Evolutionary conservation across 1,140 invertebrate species (phyloP), one percentile per base, ranked within the genome.

Genomic region (Aphaenogaster ashmeadi): DNA sequence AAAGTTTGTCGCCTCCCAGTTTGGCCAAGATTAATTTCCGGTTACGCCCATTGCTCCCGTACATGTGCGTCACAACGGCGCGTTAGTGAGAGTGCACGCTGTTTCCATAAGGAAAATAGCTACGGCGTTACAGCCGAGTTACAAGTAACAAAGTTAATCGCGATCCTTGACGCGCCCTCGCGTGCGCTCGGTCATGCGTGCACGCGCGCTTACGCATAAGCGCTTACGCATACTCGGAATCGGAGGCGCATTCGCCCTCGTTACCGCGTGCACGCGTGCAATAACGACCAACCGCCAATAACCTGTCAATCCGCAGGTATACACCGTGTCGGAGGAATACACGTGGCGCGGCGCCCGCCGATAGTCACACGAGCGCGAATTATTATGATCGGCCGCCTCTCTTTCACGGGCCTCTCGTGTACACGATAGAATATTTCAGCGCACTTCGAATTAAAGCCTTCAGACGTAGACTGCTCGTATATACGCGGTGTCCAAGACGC

Each of bases 251-350:
- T 27, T 83, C 67, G 58, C 81, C n/a, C 84, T 86, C 74, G 84
- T 86, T 79, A 72, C 67, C 47, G 67, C 50, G 47, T 41, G 75
- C 74, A 54, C 78, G 78, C 77, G 60, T 81, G 47, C 78, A 71
- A 8, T 54, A 81, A 83, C 56, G 54, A 66, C 33, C 33, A 41
- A 50, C 79, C 86, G 86, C 69, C 86, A 87, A 87, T 87, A 87
- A 87, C 66, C 86, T 87, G 86, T 87, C 86, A 85, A 84, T 85
- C 80, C 64, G 41, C 80, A 64, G 47, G 86, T 58, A 84, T 86
- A 86, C 47, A 58, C 41, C 60, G 67, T 78, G 47, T 71, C 36
- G 74, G n/a, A 84, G 83, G 72, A 79, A 54, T 56, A 60, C 71
- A 79, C 83, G 83, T 64, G 74, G 74, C 44, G 36, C 58, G 41